Base-by-base conservation (phyloP, 2,113 vertebrate species). In the Athene noctua region DNA sequence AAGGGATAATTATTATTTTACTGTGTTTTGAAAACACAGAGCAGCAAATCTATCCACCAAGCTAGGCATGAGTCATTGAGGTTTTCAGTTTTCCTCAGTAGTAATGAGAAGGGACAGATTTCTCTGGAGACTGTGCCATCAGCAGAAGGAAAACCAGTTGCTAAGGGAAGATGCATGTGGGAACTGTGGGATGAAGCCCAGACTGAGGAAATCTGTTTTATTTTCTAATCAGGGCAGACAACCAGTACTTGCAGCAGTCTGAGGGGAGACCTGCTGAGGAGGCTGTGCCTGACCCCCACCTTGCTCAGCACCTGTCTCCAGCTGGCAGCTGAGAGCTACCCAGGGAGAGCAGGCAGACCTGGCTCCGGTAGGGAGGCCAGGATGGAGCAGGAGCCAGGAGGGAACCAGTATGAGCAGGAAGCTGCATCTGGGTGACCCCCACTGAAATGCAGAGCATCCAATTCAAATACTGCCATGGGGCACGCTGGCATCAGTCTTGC, bases 11-110 rank as follows among this genome's bases (percentile, higher is more conserved):
- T 86, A 86, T 88, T 83, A 80, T 88, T 93, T 90, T 86, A 86
- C 51, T 88, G 47, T 93, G 72, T 71, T 96, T 96, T 93, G 72
- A 78, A 95, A 97, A 92, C 42, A 78, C 22, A 75, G 44, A 83
- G 30, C 13, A 71, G 47, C 32, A 92, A 83, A 90, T 67, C 80
- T 79, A 38, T 70, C 44, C 51, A 82, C 40, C 2, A 1, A 77
- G 17, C 2, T 4, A 78, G 21, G 20, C 49, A 51, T 4, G 59
- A 73, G 19, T 52, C 0, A 0, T 63, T 86, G 80, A 83, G 23
- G 27, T 79, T 95, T 94, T 88, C 88, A 59, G 27, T 80, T 91
- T 91, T 92, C 65, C 27, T 92, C 5, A 0, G 55, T n/a, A 42
- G n/a, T 63, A 86, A 47, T 27, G 27, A 91, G 44, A 73, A 11